Conservation (phyloP, 2,113 vertebrate species). For the Spilogale gracilis region DNA sequence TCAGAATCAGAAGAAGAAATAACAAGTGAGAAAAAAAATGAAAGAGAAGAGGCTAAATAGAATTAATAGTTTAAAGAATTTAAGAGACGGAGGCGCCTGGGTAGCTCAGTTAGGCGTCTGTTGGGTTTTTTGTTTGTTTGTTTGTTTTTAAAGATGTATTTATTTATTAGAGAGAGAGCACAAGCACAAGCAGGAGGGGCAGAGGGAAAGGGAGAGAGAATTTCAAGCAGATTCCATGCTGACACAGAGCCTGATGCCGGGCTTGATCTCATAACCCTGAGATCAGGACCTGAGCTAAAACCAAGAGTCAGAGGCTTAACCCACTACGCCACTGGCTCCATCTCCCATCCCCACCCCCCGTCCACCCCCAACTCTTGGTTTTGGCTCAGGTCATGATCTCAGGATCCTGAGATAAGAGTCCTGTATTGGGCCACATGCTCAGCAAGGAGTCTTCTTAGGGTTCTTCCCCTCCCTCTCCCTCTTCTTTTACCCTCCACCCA, state of each 20-base stretch:
- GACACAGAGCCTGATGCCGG: not conserved
- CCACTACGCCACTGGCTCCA: not conserved
- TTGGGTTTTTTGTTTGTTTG: not conserved
- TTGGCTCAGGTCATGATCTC: not conserved
- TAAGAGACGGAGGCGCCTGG: not conserved
- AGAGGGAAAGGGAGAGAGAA: not conserved
- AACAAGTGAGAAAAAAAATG: conserved; percentile 5
- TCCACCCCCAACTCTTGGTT: not conserved
- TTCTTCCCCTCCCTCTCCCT: not conserved
- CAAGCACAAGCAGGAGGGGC: not conserved
- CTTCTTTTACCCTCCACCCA: not conserved
- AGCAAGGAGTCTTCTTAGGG: not conserved
- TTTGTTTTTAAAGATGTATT: not conserved
- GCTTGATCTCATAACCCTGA: not conserved
- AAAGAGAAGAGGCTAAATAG: conserved; percentile 45
- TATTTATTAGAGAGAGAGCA: not conserved
- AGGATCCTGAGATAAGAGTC: not conserved
- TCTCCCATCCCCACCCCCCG: too few species aligned
- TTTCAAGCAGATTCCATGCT: not conserved
- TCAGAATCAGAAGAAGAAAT: conserved; percentile 21
- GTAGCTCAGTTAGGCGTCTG: not conserved
- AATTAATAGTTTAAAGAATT: conserved; percentile 53
- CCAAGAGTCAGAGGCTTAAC: not conserved
- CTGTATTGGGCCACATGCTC: not conserved
- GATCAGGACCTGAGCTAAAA: not conserved